Evolutionary conservation across 2,113 vertebrate species (phyloP), one percentile per base, ranked within the genome.

Genomic region (Paratilapia polleni): DNA sequence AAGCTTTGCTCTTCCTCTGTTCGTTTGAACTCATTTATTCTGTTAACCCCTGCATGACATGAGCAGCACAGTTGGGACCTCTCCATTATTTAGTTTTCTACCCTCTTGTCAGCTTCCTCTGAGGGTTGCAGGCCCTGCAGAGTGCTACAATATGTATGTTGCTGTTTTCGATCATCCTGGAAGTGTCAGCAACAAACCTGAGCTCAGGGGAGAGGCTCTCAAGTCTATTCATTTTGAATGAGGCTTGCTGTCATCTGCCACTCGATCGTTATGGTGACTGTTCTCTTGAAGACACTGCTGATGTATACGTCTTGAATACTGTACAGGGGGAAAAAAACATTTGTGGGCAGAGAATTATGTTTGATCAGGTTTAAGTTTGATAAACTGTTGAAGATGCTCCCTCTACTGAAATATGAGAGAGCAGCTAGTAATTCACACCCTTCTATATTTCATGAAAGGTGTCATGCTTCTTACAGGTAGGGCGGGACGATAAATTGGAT

Each of bases 181-280:
- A 58, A 31, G 78, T 77, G 79, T 89, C 85, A 47, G 83, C 82
- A 70, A 62, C 89, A 80, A 92, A 93, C 90, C 80, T 61, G 87
- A 94, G 73, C 91, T 77, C 66, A 31, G 61, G 61, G 80, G 78
- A 61, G 81, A 82, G 31, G 77, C 75, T 87, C 87, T 91, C 47
- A 36, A 66, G 66, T 43, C 41, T 62, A 92, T 96, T 83, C 64
- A 95, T 96, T 95, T 95, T 96, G 82, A 89, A 96, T 92, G 90
- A 94, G 88, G 59, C 80, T 61, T 26, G 70, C 84, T 78, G 79
- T 92, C 83, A 19, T 64, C 84, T 77, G 90, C 68, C 85, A 91
- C 78, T 88, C 3, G 60, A 93, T 90, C 81, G 86, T 78, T 58
- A 41, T 8, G 58, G 54, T 66, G 85, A 87, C 79, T 20, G 73